Conservation (phyloP, 2,113 vertebrate species). For the Dipodomys merriami region DNA sequence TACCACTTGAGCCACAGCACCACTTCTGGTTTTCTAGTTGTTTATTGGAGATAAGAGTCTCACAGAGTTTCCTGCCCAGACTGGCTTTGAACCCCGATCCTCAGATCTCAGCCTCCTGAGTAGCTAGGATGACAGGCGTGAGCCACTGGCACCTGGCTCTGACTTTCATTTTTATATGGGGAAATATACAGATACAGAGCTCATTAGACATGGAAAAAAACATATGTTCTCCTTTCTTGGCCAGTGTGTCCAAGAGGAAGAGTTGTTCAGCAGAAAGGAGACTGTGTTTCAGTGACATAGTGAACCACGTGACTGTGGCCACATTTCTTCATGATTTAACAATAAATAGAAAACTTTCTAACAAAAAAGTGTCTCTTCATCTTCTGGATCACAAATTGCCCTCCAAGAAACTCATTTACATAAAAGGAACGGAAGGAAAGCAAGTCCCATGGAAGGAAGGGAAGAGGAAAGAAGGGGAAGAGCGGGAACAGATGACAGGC, state of each 20-base stretch:
- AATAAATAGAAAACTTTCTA: background rate
- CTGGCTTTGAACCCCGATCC: too few relatives aligned
- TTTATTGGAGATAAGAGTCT: too few relatives aligned
- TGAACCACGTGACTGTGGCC: background rate
- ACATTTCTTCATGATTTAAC: background rate
- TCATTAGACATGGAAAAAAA: background rate
- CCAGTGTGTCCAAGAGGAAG: fast-evolving
- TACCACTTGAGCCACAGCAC: too few relatives aligned
- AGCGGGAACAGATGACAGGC: background rate
- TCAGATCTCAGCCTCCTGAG: too few relatives aligned
- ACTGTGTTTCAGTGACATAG: background rate
- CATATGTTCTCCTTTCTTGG: background rate
- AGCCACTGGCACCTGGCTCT: background rate
- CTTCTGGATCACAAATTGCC: background rate
- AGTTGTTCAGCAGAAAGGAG: background rate
- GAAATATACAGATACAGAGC: background rate
- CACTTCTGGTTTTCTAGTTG: too few relatives aligned
- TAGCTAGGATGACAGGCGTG: too few relatives aligned
- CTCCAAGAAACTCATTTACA: background rate
- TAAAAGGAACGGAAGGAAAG: background rate
- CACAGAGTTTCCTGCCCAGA: too few relatives aligned
- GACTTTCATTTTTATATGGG: background rate
- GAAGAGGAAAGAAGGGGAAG: fast-evolving
- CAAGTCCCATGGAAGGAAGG: fast-evolving
- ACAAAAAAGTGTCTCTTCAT: constrained; percentile 6